Evolutionary conservation across 2,113 vertebrate species (phyloP).

Genomic region (Fregata magnificens): DNA sequence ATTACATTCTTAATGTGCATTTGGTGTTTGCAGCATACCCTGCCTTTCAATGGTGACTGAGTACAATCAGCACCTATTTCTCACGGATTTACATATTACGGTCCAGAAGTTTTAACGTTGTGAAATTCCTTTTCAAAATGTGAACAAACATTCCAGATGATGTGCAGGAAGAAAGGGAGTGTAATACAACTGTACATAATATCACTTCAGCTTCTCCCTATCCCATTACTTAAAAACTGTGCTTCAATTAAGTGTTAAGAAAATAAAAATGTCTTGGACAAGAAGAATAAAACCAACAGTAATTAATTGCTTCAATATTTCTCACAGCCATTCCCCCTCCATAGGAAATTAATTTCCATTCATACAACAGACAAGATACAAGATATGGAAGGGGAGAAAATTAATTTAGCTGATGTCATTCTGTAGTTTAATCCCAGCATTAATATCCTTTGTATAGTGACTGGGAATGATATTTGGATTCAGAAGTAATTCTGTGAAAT

Average conservation of each 20-base stretch:
- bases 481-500: constrained; percentile 12
- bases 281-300: constrained; percentile 27
- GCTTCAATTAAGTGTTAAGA: constrained; percentile 13
- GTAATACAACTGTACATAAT: background rate
- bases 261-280: constrained; percentile 16
- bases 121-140: background rate
- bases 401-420: constrained; percentile 51
- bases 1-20: background rate
- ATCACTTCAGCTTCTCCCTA: background rate
- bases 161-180: background rate
- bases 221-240: background rate
- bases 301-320: constrained; percentile 47
- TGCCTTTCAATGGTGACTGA: background rate
- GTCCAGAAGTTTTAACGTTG: background rate
- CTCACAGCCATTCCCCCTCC: background rate
- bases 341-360: constrained; percentile 61
- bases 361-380: background rate
- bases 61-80: background rate
- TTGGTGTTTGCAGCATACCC: background rate
- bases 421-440: constrained; percentile 15
- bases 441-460: constrained; percentile 19
- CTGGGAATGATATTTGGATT: constrained; percentile 16
- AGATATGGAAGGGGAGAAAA: constrained; percentile 14
- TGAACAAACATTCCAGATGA: background rate
- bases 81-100: background rate